phyloP scores from a whole-genome alignment of 2,888 invertebrate genomes.

The Trilocha varians region DNA sequence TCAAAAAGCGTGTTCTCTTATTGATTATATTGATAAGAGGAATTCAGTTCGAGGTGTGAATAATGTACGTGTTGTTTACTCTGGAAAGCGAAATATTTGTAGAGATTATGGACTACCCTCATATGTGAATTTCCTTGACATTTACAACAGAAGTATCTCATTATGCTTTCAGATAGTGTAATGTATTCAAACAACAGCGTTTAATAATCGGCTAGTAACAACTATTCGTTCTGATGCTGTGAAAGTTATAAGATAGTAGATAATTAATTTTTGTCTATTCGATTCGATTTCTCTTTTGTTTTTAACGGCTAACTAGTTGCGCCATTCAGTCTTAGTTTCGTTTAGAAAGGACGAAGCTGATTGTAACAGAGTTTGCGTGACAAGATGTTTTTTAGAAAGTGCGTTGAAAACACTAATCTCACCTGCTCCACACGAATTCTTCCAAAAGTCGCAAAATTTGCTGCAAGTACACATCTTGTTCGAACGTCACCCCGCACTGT shows the following conservation, averaged over 20 bases:
- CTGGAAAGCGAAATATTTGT: too few species aligned
- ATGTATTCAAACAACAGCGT: too few species aligned
- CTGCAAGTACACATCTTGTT: constrained; percentile 66
- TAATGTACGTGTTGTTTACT: too few species aligned
- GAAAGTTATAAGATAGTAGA: neutral
- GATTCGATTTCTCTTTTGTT: neutral
- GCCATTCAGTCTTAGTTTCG: constrained; percentile 1
- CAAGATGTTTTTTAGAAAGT: constrained; percentile 29
- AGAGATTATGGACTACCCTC: too few species aligned
- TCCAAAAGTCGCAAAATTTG: constrained; percentile 69
- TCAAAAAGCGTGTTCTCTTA: too few species aligned
- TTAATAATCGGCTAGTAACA: too few species aligned
- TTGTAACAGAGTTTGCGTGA: constrained; percentile 6
- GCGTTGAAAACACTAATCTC: constrained; percentile 27
- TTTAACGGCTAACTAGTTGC: neutral
- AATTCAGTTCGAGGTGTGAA: neutral
- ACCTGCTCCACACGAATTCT: constrained; percentile 68
- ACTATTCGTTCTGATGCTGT: neutral
- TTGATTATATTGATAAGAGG: neutral
- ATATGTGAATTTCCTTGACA: neutral
- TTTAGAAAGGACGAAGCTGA: constrained; percentile 33
- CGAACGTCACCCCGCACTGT: constrained; percentile 55
- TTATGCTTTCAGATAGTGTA: too few species aligned
- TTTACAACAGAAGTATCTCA: too few species aligned
- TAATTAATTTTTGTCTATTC: neutral